Evolutionary conservation across 1,140 invertebrate species (phyloP).

Genomic region (Cydia splendana): DNA sequence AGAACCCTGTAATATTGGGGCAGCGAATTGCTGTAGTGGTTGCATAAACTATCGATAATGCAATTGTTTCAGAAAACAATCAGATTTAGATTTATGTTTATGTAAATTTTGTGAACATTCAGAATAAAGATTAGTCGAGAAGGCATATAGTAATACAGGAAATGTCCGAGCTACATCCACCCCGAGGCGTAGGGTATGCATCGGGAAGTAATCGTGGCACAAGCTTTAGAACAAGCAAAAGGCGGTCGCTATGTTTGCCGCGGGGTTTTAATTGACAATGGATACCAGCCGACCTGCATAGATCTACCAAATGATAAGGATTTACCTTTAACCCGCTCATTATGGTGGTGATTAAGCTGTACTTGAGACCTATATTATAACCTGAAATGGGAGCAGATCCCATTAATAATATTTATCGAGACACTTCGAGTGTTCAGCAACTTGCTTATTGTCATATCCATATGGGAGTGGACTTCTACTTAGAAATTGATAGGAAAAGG

Average conservation of each 20-base stretch:
- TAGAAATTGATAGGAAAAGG: no score
- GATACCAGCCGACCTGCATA: slow-evolving; percentile 52
- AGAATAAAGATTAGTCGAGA: slow-evolving; percentile 61
- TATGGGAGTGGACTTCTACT: no score
- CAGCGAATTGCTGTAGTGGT: not conserved
- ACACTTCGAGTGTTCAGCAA: not conserved
- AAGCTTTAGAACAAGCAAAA: slow-evolving; percentile 70
- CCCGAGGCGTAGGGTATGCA: slow-evolving; percentile 66
- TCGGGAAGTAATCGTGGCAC: slow-evolving; percentile 67
- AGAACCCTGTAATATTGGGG: no score
- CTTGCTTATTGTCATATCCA: not conserved
- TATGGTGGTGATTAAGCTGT: slow-evolving; percentile 33
- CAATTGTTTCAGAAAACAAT: slow-evolving; percentile 25
- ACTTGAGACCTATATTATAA: not conserved
- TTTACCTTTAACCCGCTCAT: slow-evolving; percentile 60
- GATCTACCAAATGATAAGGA: slow-evolving; percentile 49
- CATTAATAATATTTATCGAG: not conserved
- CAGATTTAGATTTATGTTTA: slow-evolving; percentile 71
- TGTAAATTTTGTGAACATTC: slow-evolving; percentile 67
- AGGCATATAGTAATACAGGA: slow-evolving; percentile 70
- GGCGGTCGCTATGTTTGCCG: slow-evolving; percentile 61
- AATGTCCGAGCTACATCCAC: slow-evolving; percentile 66
- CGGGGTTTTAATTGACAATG: slow-evolving; percentile 71
- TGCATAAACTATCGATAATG: not conserved
- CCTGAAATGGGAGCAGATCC: not conserved